Evolutionary conservation across 1,140 invertebrate genomes (phyloP), one percentile per base, ranked within the genome.

Genomic region (Drosophila insularis): DNA sequence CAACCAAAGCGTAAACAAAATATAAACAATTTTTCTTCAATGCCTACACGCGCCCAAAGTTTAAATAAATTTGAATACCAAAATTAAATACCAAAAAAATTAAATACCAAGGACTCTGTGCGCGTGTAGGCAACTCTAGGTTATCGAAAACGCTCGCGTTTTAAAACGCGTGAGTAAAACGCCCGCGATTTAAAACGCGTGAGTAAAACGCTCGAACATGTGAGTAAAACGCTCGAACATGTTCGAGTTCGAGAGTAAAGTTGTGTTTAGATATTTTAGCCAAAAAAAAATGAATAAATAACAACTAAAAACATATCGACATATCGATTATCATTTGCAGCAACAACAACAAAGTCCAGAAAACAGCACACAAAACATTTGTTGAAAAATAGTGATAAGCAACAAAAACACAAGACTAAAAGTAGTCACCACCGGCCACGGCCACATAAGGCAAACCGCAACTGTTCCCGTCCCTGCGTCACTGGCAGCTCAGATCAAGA

Each of bases 311-410:
- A n/a, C 19, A 19, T 54, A 55, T 55, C 17, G 27, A 27, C 27
- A 14, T 37, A 37, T 58, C 31, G 55, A 14, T 58, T 50, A 50
- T 11, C 8, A 50, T 50, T 46, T 50, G 43, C 43, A 50, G 43
- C 43, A 50, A 71, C 58, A 32, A 59, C 56, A 62, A 46, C 56
- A 67, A 74, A 74, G 58, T 58, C 55, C 71, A 64, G 54, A 67
- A 68, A 79, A 62, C 76, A 63, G 68, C 59, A 50, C 60, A 80
- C 71, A 64, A 86, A 86, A 82, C 84, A 86, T 32, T 79, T 76
- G 63, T 60, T 69, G 13, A 84, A 80, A 72, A 50, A 21, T 50
- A 84, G 80, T 78, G 82, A 82, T 68, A 81, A 81, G 46, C 55
- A 40, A 27, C 27, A 65, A 60, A 69, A 66, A 21, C 32, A 66